These are phyloP conservation scores for Caenorhabditis imperialis DNA, from an alignment of 2,888 invertebrate species.

Conservation along the genomic window DNA sequence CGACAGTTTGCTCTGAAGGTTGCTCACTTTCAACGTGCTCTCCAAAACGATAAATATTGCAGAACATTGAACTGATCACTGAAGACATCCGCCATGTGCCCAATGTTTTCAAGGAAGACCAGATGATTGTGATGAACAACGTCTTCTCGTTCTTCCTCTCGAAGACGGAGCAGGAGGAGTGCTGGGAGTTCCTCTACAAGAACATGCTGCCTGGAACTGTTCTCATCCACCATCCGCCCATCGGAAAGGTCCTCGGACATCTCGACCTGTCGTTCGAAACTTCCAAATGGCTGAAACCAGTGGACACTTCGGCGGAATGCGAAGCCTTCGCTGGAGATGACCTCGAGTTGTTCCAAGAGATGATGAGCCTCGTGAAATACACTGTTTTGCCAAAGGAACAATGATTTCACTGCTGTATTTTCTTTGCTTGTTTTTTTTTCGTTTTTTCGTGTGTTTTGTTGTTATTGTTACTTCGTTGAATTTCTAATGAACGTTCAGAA, in stretches of 20 bases:
- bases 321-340: constrained; percentile 56
- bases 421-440: too few species aligned
- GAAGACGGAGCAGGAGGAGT: constrained; percentile 80
- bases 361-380: constrained; percentile 52
- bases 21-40: not conserved
- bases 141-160: constrained; percentile 85
- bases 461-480: too few species aligned
- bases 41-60: constrained; percentile 9
- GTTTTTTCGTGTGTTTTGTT: too few species aligned
- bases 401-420: too few species aligned
- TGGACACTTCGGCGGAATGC: constrained; percentile 55
- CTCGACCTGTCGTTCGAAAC: constrained; percentile 64
- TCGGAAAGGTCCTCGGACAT: constrained; percentile 62
- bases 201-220: constrained; percentile 59
- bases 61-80: constrained; percentile 78
- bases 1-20: constrained; percentile 47
- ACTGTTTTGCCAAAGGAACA: too few species aligned
- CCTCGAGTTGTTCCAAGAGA: constrained; percentile 61
- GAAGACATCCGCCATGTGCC: constrained; percentile 82
- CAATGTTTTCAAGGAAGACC: constrained; percentile 82
- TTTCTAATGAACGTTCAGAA: too few species aligned
- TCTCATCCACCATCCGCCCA: constrained; percentile 67
- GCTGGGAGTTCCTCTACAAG: constrained; percentile 63
- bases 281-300: constrained; percentile 67
- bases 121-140: constrained; percentile 84